These are phyloP conservation scores for Columbina picui DNA, from an alignment of 2,113 vertebrate species.

Conservation along the genomic window DNA sequence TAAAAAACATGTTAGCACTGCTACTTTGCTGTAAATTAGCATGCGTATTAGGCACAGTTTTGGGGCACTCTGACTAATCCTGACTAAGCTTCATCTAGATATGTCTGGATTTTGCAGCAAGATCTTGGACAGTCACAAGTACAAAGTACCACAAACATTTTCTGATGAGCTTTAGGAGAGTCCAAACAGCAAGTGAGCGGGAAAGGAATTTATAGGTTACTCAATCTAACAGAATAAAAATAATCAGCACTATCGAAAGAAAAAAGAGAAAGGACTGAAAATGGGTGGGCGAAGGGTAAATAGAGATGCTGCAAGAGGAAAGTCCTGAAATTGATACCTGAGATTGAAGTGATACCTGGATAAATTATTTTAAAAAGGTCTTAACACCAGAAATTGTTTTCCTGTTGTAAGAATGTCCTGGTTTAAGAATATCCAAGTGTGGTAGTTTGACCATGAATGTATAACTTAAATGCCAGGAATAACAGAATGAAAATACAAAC, in stretches of 20 bases:
- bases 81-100: not conserved
- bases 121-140: not conserved
- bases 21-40: not conserved
- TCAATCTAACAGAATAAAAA: not conserved
- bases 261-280: not conserved
- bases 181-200: not conserved
- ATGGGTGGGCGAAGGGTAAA: fast-evolving
- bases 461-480: not conserved
- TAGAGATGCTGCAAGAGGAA: not conserved
- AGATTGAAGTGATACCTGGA: not conserved
- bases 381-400: not conserved
- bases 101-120: not conserved
- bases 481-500: not conserved
- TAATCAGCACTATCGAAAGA: not conserved
- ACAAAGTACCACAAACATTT: not conserved
- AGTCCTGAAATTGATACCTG: not conserved
- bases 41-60: not conserved
- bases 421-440: not conserved
- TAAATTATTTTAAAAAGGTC: not conserved
- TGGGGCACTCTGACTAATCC: not conserved
- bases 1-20: not conserved
- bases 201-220: not conserved
- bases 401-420: not conserved
- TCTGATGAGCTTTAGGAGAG: not conserved
- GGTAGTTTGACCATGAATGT: not conserved